phyloP scores from a whole-genome alignment of 2,113 vertebrate genomes.

The Xerus inauris region DNA sequence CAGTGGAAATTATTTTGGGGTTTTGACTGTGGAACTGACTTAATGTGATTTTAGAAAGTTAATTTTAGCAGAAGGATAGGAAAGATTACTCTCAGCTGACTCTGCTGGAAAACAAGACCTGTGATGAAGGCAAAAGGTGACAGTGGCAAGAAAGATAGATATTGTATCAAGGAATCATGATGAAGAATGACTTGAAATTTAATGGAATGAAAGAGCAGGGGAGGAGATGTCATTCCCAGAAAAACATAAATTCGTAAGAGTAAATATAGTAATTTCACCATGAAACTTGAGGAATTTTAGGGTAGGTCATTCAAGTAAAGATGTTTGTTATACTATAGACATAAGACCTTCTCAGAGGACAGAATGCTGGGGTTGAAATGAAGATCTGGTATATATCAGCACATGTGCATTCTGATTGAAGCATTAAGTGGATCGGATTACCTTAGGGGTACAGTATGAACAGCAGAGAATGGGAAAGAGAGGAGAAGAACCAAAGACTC shows the following conservation, averaged over 20 bases:
- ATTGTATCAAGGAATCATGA: background rate
- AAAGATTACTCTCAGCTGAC: background rate
- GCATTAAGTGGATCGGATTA: background rate
- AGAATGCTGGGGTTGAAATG: background rate
- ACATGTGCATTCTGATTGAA: background rate
- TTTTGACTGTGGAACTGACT: background rate
- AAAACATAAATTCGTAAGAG: background rate
- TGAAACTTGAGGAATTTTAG: background rate
- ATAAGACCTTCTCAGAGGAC: background rate
- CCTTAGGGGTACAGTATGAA: background rate
- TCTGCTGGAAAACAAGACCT: background rate
- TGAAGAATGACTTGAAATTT: background rate
- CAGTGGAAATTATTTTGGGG: background rate
- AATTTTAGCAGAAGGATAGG: background rate
- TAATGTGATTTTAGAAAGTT: background rate
- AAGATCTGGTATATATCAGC: background rate
- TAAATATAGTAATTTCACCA: background rate
- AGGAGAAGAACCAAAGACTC: background rate
- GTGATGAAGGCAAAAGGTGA: background rate
- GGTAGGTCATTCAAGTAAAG: background rate
- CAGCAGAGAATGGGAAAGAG: background rate
- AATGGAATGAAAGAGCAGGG: background rate
- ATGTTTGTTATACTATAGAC: background rate
- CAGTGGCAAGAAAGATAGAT: background rate
- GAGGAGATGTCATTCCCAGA: background rate